phyloP scores from a whole-genome alignment of 2,888 invertebrate species.

The Acronicta psi region DNA sequence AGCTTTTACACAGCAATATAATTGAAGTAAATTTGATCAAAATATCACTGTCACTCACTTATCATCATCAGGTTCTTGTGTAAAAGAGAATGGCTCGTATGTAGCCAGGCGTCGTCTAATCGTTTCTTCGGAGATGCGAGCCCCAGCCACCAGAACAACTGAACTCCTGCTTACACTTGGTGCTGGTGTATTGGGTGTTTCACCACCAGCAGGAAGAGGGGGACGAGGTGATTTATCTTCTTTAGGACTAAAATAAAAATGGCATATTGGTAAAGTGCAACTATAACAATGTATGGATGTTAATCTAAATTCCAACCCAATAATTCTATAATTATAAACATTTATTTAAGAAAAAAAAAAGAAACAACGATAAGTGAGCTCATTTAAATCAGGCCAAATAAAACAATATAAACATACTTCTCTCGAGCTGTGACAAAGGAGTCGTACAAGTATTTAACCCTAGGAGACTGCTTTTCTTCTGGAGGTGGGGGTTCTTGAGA shows the following conservation, averaged over 20 bases:
- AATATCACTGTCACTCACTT: slow-evolving; percentile 66
- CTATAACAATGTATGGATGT: not conserved
- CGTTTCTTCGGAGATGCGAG: slow-evolving; percentile 81
- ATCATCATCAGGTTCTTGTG: slow-evolving; percentile 80
- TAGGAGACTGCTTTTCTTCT: slow-evolving; percentile 91
- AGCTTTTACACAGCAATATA: too few relatives aligned
- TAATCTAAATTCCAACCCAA: not conserved
- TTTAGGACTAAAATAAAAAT: slow-evolving; percentile 56
- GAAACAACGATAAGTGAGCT: too few relatives aligned
- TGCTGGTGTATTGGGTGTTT: slow-evolving; percentile 62
- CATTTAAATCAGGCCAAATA: not conserved
- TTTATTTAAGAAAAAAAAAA: too few relatives aligned
- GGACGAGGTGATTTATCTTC: slow-evolving; percentile 74
- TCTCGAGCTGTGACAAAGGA: slow-evolving; percentile 86
- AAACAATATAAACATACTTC: slow-evolving; percentile 69
- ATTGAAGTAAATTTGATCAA: not conserved
- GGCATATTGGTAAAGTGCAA: not conserved
- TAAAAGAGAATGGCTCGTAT: slow-evolving; percentile 82
- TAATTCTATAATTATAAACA: too few relatives aligned
- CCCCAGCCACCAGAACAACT: slow-evolving; percentile 76
- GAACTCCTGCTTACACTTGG: slow-evolving; percentile 61
- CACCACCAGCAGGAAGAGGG: slow-evolving; percentile 58
- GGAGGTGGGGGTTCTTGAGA: slow-evolving; percentile 93
- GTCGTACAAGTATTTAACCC: slow-evolving; percentile 90
- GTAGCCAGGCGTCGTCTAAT: slow-evolving; percentile 77